Base-by-base conservation (phyloP, 1,140 invertebrate genomes). In the Solenopsis fugax region DNA sequence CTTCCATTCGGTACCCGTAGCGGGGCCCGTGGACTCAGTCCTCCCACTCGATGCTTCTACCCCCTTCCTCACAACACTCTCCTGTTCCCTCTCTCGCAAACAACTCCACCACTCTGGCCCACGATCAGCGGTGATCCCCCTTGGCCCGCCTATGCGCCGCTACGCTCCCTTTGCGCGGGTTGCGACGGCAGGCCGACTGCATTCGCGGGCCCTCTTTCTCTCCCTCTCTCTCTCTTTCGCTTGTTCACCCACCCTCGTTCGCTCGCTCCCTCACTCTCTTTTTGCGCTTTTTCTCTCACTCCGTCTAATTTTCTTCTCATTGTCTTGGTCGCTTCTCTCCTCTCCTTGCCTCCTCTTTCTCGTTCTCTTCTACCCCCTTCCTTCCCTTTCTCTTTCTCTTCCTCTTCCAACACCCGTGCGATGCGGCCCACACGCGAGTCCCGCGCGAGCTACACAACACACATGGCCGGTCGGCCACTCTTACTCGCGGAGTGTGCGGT, bases 391-490 rank as follows among this genome's bases (percentile, higher is more conserved):
- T 45, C 34, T 60, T 52, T 62, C 58, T 76, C 56, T 45, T 86
- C 48, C 78, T 80, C 80, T 65, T 50, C 72, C 76, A 54, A 81
- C 60, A 52, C 54, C 62, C 81, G 75, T 80, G 80, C 84, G 72
- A 89, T 82, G 88, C 89, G 88, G 88, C 89, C 89, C 89, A 90
- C 89, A 90, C 89, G 88, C 91, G 75, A 91, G 87, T 89, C 91
- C 77, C 88, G 88, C 88, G 84, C 85, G 75, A 82, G 73, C 86
- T 84, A 81, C 65, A 78, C 64, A 81, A 69, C 77, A 88, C 90
- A 87, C 90, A 91, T 88, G 80, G 80, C 56, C 41, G 80, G 48
- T 81, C 77, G 64, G 41, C 80, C 80, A 48, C 69, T 84, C 80
- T 84, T 84, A 73, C 80, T 84, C 69, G 65, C 77, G 80, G 80